Percentiles rank a stretch among this genome's conserved stretches.
phyloP scores from a whole-genome alignment of 35 echinoderm and acorn worm genomes.

The Ophiothrix spiculata region DNA sequence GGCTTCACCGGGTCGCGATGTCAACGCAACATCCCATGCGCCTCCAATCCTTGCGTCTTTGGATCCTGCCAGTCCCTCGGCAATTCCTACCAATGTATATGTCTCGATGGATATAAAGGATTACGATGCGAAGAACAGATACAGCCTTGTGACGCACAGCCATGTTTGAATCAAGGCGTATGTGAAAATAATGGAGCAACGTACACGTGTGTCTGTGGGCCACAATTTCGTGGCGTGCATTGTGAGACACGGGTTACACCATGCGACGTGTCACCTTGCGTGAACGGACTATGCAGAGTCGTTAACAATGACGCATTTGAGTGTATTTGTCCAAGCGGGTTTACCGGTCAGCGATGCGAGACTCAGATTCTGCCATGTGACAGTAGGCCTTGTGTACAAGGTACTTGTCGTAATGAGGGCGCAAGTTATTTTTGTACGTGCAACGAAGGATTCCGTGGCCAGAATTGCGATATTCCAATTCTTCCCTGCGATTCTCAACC shows the following conservation, averaged over 20 bases:
- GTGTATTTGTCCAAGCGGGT: constrained; percentile 61
- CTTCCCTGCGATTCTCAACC: constrained; percentile 76
- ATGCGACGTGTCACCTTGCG: constrained; percentile 74
- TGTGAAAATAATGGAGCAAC: constrained; percentile 37
- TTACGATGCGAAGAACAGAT: constrained; percentile 64
- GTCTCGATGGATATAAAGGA: constrained; percentile 77
- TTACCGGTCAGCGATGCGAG: constrained; percentile 64
- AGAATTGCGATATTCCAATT: constrained; percentile 62
- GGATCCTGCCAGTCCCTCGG: constrained; percentile 80
- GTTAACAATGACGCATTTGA: constrained; percentile 32
- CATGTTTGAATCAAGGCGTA: constrained; percentile 73
- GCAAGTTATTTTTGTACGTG: constrained; percentile 54
- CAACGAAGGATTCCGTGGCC: constrained; percentile 33
- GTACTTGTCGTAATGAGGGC: constrained; percentile 60
- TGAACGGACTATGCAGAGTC: constrained; percentile 65
- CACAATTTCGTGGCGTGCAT: constrained; percentile 51
- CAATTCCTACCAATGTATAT: constrained; percentile 60
- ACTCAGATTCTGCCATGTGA: constrained; percentile 70
- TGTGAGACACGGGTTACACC: constrained; percentile 87
- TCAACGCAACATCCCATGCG: constrained; percentile 79
- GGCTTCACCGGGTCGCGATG: constrained; percentile 75
- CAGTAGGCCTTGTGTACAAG: constrained; percentile 74
- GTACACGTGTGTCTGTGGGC: constrained; percentile 57
- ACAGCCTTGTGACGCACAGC: constrained; percentile 75
- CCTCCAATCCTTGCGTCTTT: constrained; percentile 79